Percentiles rank a stretch among this genome's conserved stretches.
Evolutionary conservation across 2,797 vertebrate genomes (phyloP).

Genomic region (Hippoglossus hippoglossus): DNA sequence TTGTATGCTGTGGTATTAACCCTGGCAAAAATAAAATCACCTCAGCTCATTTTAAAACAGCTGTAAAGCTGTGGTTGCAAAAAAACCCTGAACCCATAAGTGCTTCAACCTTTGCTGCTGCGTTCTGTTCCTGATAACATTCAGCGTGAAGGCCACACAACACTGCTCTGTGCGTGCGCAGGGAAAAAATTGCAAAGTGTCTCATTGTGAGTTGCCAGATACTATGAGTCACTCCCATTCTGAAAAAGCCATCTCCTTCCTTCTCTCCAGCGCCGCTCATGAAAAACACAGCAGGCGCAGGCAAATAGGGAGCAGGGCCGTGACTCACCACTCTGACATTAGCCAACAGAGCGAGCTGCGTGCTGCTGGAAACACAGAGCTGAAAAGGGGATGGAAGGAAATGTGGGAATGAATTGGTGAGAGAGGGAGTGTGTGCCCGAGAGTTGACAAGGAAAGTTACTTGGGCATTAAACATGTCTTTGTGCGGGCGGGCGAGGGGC

Average conservation of each 20-base stretch:
- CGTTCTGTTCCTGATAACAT: conserved; percentile 39
- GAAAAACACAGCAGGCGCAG: conserved; percentile 72
- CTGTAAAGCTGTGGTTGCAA: conserved; percentile 4
- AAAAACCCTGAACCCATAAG: conserved; percentile 1
- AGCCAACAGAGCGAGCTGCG: conserved; percentile 51
- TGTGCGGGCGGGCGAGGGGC: neutral
- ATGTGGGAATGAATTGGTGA: conserved; percentile 40
- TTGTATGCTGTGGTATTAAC: neutral
- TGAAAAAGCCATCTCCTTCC: conserved; percentile 59
- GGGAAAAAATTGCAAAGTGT: conserved; percentile 36
- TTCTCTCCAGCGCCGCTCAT: conserved; percentile 55
- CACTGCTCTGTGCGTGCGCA: conserved; percentile 7
- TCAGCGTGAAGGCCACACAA: conserved; percentile 37
- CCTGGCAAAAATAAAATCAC: neutral
- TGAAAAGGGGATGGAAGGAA: conserved; percentile 55
- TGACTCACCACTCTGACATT: conserved; percentile 77
- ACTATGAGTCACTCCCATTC: conserved; percentile 58
- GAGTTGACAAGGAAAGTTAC: conserved; percentile 42
- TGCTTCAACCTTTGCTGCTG: conserved; percentile 28
- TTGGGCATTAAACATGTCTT: conserved; percentile 17
- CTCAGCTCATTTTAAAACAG: neutral
- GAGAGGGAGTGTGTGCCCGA: conserved; percentile 23
- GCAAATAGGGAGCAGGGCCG: conserved; percentile 67
- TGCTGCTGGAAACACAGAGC: conserved; percentile 51
- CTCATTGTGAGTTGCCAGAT: conserved; percentile 53